Conservation (phyloP, 2,888 invertebrate genomes). For the Taphrorychus bicolor region DNA sequence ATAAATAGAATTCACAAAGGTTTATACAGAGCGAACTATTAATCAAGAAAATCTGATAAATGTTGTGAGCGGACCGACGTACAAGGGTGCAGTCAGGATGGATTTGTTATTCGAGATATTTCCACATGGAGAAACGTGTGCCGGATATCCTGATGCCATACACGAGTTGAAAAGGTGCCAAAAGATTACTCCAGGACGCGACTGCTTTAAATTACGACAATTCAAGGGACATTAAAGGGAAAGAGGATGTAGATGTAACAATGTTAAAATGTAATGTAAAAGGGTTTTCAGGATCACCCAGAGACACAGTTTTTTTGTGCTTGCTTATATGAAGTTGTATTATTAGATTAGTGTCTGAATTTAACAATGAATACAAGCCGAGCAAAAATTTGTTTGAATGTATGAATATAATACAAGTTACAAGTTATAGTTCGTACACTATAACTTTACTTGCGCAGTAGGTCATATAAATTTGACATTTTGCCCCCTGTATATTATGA, state of each 20-base stretch:
- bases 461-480: too few species aligned
- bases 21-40: constrained; percentile 3
- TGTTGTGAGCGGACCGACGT: neutral
- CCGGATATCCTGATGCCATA: neutral
- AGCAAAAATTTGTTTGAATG: too few species aligned
- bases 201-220: neutral
- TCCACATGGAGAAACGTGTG: neutral
- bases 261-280: neutral
- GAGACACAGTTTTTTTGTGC: neutral
- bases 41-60: constrained; percentile 6
- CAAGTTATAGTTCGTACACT: too few species aligned
- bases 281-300: neutral
- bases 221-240: neutral
- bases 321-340: too few species aligned
- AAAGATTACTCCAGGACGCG: constrained; percentile 3
- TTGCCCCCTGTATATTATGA: too few species aligned
- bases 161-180: constrained; percentile 1
- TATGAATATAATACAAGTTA: too few species aligned
- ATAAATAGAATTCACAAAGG: neutral
- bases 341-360: too few species aligned
- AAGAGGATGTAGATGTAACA: neutral
- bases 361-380: too few species aligned
- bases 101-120: neutral
- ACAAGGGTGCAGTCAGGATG: constrained; percentile 1
- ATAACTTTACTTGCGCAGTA: too few species aligned